Evolutionary conservation across 2,888 invertebrate genomes (phyloP).

Genomic region (Dryobotodes eremita): DNA sequence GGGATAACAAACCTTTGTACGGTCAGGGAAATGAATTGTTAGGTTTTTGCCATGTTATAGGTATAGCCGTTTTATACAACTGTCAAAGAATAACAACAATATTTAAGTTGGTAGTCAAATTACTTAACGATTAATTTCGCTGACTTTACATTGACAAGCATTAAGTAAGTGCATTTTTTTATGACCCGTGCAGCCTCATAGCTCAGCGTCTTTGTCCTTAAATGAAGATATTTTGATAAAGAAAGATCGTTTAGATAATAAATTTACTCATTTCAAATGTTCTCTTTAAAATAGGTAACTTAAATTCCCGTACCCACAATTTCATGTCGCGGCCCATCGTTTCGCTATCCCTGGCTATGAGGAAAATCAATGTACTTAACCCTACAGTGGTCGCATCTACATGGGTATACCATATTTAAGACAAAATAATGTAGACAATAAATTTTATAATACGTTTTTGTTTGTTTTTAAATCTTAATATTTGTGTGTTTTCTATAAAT

Average conservation of each 20-base stretch:
- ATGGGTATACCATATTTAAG: too few relatives aligned
- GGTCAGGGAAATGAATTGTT: neutral
- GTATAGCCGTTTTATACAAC: neutral
- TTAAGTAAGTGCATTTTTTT: neutral
- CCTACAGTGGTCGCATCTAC: too few relatives aligned
- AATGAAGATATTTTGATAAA: neutral
- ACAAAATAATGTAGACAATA: too few relatives aligned
- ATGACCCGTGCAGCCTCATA: neutral
- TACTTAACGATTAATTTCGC: neutral
- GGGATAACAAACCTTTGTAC: constrained; percentile 32
- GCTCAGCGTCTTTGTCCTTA: neutral
- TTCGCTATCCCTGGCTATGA: constrained; percentile 9
- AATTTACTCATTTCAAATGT: neutral
- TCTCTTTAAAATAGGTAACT: neutral
- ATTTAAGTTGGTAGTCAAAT: neutral
- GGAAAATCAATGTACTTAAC: constrained; percentile 23
- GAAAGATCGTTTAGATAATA: neutral
- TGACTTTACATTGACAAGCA: neutral
- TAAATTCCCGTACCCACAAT: neutral
- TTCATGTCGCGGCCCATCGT: neutral
- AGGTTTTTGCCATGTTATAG: neutral
- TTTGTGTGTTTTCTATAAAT: too few relatives aligned
- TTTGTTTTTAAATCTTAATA: too few relatives aligned
- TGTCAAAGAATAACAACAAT: too few relatives aligned
- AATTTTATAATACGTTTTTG: too few relatives aligned